Evolutionary conservation across 2,888 invertebrate species (phyloP).

Genomic region (Gibbula magus): DNA sequence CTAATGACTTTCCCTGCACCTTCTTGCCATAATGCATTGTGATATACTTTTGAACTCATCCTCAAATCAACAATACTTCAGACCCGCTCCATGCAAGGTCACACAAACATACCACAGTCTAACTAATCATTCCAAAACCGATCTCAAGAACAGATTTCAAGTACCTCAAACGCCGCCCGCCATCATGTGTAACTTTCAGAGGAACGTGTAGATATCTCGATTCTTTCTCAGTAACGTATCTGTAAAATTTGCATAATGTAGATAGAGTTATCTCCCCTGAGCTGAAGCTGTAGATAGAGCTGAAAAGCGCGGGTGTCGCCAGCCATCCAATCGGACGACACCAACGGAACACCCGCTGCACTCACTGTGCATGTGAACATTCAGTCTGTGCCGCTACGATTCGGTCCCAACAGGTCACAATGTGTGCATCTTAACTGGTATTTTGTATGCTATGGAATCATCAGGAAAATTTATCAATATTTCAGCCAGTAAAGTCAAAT

Average conservation of each 20-base stretch:
- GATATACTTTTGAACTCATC: background rate
- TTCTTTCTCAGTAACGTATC: background rate
- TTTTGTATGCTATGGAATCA: conserved; percentile 31
- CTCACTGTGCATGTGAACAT: conserved; percentile 13
- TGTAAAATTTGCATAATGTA: conserved; percentile 19
- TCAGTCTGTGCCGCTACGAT: conserved; percentile 14
- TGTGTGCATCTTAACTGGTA: conserved; percentile 23
- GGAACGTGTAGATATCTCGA: background rate
- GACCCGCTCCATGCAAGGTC: no score
- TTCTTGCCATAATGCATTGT: conserved; percentile 14
- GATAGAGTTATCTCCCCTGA: conserved; percentile 13
- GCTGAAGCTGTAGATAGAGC: conserved; percentile 21
- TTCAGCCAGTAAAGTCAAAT: conserved; percentile 27
- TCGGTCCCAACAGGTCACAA: conserved; percentile 13
- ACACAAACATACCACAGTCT: no score
- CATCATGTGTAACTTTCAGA: conserved; percentile 4
- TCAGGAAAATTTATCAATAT: conserved; percentile 24
- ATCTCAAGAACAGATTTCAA: background rate
- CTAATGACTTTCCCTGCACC: background rate
- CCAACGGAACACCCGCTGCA: background rate
- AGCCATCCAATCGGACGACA: background rate
- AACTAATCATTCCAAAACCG: conserved; percentile 4
- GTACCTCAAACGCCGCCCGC: background rate
- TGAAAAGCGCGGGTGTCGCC: background rate
- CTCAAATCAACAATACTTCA: no score